Percentiles rank a stretch among this genome's conserved stretches.
phyloP scores from a whole-genome alignment of 92 coral and sea anemone genomes.

The Zoanthus sansibaricus region DNA sequence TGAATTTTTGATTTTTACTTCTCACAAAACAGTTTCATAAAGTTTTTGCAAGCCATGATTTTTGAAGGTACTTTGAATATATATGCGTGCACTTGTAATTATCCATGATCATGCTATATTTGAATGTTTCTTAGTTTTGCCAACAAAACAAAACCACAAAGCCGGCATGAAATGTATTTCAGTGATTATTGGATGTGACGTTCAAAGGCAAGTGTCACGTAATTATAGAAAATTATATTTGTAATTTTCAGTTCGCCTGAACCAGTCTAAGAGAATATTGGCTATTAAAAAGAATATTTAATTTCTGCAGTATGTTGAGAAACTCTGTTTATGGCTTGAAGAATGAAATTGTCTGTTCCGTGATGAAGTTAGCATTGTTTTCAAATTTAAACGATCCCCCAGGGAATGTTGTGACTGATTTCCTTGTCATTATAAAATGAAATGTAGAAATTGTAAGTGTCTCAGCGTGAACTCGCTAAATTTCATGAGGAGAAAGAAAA shows the following conservation, averaged over 20 bases:
- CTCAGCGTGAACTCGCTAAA: constrained; percentile 25
- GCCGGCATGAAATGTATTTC: constrained; percentile 42
- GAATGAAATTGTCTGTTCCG: constrained; percentile 18
- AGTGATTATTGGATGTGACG: constrained; percentile 24
- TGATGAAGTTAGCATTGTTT: constrained; percentile 44
- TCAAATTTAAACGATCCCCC: constrained; percentile 30
- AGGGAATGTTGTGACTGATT: constrained; percentile 44
- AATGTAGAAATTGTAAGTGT: constrained; percentile 1
- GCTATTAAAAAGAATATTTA: neutral
- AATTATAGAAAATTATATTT: neutral
- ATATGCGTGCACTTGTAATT: constrained; percentile 15
- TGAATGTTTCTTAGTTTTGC: constrained; percentile 28
- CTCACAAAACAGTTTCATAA: neutral
- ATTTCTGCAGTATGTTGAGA: neutral
- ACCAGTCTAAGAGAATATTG: neutral
- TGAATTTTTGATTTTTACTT: neutral
- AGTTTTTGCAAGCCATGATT: neutral
- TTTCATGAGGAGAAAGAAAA: constrained; percentile 21
- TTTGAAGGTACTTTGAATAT: constrained; percentile 9
- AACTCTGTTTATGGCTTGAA: neutral
- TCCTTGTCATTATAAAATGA: constrained; percentile 26
- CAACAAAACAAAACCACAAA: constrained; percentile 54
- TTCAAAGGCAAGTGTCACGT: constrained; percentile 25
- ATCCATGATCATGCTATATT: constrained; percentile 7
- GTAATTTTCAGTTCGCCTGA: neutral